Base-by-base conservation (phyloP, 2,797 vertebrate species). In the Danionella dracula region DNA sequence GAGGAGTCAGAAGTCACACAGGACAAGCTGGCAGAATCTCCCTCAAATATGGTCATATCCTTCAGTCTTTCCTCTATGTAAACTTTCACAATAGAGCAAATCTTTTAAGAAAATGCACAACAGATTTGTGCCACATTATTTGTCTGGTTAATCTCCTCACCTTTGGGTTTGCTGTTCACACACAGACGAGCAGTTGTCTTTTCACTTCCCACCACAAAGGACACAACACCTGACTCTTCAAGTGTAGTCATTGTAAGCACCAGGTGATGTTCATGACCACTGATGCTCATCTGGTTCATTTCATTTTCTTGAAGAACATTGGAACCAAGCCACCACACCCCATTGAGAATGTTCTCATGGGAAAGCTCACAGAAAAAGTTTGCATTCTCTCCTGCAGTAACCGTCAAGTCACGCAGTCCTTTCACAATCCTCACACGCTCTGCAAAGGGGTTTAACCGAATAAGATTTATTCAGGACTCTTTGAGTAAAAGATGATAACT, bases 321-420 rank as follows among this genome's bases (percentile, higher is more conserved):
- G 62, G 92, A 88, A 45, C 94, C 93, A 1, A 99, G 91, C 94
- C 94, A 97, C 97, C 97, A 99, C 72, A 84, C 84, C 4, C 92
- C 91, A 0, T 93, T 90, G 1, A 57, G 87, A 79, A 92, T 82
- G 0, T 91, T 89, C 0, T 86, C 75, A 0, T 85, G 84, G 9
- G 93, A 97, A 80, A 98, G 88, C 86, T 94, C 87, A 0, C 95
- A 98, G 78, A 88, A 86, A 76, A 99, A 99, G 0, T 83, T 85
- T 19, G 97, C 96, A 0, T 92, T 90, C 78, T 95, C 92, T 10
- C 94, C 96, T 6, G 93, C 94, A 68, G 90, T 93, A 80, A 98
- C 90, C 1, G 90, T 93, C 68, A 88, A 80, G 73, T 91, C 93
- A 75, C 85, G 89, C 74, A 98, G 88, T 81, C 86, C 90, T 62